These are phyloP conservation scores for Loxodonta africana DNA, from an alignment of 2,113 vertebrate species.

Conservation along the genomic window DNA sequence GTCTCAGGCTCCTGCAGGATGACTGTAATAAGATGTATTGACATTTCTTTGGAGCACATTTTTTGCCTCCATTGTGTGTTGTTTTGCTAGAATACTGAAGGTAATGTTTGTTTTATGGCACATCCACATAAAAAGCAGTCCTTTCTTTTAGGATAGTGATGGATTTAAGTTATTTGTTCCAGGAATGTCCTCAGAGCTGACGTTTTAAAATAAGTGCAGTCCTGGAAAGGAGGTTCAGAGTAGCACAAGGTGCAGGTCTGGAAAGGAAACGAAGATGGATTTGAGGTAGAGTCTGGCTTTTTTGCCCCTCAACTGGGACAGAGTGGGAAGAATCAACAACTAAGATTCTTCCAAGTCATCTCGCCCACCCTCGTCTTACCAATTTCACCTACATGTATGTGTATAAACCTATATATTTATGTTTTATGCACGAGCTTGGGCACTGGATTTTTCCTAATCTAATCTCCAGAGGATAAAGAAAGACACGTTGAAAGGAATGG, in stretches of 20 bases:
- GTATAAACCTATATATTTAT: not conserved
- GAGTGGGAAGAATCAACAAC: not conserved
- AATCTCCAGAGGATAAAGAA: not conserved
- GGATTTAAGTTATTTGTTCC: constrained; percentile 8
- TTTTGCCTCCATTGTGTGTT: constrained; percentile 41
- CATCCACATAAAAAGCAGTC: constrained; percentile 57
- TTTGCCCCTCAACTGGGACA: not conserved
- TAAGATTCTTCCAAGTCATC: not conserved
- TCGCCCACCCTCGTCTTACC: not conserved
- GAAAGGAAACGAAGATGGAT: not conserved
- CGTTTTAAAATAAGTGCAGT: not conserved
- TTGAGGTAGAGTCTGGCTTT: not conserved
- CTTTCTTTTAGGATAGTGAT: constrained; percentile 49
- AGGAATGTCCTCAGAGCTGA: not conserved
- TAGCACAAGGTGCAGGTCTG: not conserved
- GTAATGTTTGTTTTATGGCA: not conserved
- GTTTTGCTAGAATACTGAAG: constrained; percentile 67
- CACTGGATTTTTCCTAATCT: constrained; percentile 1
- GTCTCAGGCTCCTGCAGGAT: constrained; percentile 56
- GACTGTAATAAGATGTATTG: constrained; percentile 80
- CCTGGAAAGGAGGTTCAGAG: not conserved
- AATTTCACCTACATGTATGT: not conserved
- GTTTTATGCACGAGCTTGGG: not conserved
- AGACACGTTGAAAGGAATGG: not conserved
- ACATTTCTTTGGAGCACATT: constrained; percentile 73